phyloP scores from a whole-genome alignment of 30 jellyfish, hydroid and myxozoan genomes.

The Sanderia malayensis region DNA sequence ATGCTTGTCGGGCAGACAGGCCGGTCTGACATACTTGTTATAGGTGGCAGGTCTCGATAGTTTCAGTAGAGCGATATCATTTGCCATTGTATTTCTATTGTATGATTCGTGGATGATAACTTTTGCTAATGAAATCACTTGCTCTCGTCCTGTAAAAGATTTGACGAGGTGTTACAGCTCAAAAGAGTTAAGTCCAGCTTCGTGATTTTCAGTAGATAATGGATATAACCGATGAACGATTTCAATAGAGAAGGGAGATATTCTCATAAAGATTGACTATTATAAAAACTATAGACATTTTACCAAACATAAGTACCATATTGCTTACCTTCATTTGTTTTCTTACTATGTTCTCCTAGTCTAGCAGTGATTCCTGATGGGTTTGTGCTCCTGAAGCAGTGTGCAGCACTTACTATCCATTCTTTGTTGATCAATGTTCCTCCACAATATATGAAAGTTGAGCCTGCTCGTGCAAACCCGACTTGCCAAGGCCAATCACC shows the following conservation, averaged over 20 bases:
- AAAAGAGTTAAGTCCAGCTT: too few relatives aligned
- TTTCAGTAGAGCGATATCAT: constrained; percentile 46
- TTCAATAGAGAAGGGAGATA: too few relatives aligned
- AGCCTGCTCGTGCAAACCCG: constrained; percentile 42
- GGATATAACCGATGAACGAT: too few relatives aligned
- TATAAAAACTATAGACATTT: too few relatives aligned
- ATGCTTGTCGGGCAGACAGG: constrained; percentile 24
- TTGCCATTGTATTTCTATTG: constrained; percentile 5
- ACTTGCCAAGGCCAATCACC: constrained; percentile 77
- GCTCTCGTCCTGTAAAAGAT: constrained; percentile 18
- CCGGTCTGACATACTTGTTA: constrained; percentile 52
- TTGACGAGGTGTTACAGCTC: too few relatives aligned
- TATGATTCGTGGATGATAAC: constrained; percentile 30
- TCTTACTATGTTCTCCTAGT: constrained; percentile 43
- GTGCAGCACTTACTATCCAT: constrained; percentile 63
- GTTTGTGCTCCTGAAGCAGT: constrained; percentile 12
- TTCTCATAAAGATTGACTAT: too few relatives aligned
- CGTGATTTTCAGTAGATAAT: too few relatives aligned
- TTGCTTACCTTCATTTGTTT: constrained; percentile 50
- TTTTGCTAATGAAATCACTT: constrained; percentile 6
- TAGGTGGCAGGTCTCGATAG: constrained; percentile 24
- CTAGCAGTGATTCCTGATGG: constrained; percentile 45
- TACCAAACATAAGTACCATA: too few relatives aligned
- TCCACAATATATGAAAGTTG: constrained; percentile 49
- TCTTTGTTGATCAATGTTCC: constrained; percentile 42